These are phyloP conservation scores for Nycticebus coucang DNA, from an alignment of 2,113 vertebrate genomes.

Conservation along the genomic window DNA sequence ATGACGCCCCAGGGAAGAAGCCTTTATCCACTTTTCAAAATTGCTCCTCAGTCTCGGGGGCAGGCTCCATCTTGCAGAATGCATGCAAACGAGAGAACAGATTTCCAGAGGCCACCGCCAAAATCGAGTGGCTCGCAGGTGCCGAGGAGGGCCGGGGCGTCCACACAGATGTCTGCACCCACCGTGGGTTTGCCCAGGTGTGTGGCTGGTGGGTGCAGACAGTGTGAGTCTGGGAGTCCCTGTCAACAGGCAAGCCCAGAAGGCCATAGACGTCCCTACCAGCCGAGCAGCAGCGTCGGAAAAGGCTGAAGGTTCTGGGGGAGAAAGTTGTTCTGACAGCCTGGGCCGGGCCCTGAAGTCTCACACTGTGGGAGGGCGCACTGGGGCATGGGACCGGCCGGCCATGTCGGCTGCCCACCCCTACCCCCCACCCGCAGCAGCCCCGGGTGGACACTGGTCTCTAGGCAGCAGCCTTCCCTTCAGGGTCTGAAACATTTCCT, in stretches of 20 bases:
- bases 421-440: too few relatives aligned
- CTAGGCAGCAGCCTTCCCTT: background rate
- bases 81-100: accelerated
- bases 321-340: background rate
- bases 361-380: background rate
- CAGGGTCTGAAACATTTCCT: background rate
- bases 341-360: background rate
- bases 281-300: accelerated
- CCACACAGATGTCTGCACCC: accelerated
- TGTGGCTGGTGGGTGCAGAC: background rate
- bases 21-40: background rate
- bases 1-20: accelerated
- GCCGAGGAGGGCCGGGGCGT: accelerated
- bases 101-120: accelerated
- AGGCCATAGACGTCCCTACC: accelerated
- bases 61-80: accelerated
- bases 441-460: background rate
- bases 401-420: accelerated
- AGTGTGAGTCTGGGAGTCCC: background rate
- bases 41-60: background rate
- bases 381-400: background rate
- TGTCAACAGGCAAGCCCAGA: accelerated
- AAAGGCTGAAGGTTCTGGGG: background rate
- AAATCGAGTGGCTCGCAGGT: accelerated
- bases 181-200: accelerated